Evolutionary conservation across 2,113 vertebrate genomes (phyloP).

Genomic region (Gadus macrocephalus): DNA sequence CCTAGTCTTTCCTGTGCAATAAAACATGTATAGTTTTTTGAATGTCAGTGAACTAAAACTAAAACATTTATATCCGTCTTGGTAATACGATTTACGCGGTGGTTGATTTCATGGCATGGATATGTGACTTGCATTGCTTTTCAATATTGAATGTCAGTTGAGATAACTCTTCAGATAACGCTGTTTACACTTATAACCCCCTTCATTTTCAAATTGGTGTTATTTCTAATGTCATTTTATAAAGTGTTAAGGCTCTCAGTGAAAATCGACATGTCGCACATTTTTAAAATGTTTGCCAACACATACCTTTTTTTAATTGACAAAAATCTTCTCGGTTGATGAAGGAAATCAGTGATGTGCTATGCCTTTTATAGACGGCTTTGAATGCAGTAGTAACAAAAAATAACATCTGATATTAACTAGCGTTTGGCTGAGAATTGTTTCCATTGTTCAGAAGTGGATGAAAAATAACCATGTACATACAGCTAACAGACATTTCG

Average conservation of each 20-base stretch:
- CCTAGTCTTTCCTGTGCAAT: constrained; percentile 16
- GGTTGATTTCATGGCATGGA: not conserved
- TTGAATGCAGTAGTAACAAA: not conserved
- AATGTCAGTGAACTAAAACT: constrained; percentile 41
- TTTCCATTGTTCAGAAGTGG: too few species aligned
- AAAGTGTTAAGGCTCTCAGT: too few species aligned
- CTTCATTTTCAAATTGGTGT: constrained; percentile 26
- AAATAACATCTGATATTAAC: too few species aligned
- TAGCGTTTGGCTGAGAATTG: too few species aligned
- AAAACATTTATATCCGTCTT: constrained; percentile 2
- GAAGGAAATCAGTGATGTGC: not conserved
- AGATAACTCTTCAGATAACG: constrained; percentile 25
- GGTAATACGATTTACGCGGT: constrained; percentile 7
- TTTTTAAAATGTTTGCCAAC: not conserved
- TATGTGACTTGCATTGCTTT: constrained; percentile 26
- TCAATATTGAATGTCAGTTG: constrained; percentile 20
- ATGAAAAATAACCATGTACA: too few species aligned
- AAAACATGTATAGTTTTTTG: constrained; percentile 11
- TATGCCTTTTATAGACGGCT: not conserved
- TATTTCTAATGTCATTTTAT: constrained; percentile 26
- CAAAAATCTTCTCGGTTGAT: not conserved
- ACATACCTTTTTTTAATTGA: not conserved
- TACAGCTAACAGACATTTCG: too few species aligned
- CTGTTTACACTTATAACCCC: constrained; percentile 14
- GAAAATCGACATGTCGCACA: not conserved